Percentiles rank a stretch among this genome's conserved stretches.
Evolutionary conservation across 2,888 invertebrate genomes (phyloP).

Genomic region (Agrilus cyanescens): DNA sequence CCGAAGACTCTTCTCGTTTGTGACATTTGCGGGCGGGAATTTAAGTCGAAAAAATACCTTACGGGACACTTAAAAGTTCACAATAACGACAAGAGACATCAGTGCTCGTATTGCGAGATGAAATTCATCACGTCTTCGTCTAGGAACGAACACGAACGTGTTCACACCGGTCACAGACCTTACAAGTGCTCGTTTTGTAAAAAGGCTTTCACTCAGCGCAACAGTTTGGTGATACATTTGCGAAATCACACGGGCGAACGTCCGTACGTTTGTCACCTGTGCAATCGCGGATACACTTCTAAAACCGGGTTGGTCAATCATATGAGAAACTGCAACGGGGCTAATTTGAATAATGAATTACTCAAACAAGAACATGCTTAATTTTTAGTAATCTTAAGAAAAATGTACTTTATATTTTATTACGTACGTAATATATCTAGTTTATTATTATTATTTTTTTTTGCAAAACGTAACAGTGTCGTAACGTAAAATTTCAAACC

Average conservation of each 20-base stretch:
- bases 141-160: constrained; percentile 30
- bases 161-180: constrained; percentile 32
- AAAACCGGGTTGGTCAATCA: background rate
- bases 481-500: too few relatives aligned
- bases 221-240: constrained; percentile 7
- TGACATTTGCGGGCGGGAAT: constrained; percentile 24
- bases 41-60: constrained; percentile 3
- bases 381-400: too few relatives aligned
- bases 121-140: constrained; percentile 30
- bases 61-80: constrained; percentile 2
- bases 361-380: too few relatives aligned
- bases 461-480: too few relatives aligned
- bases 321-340: too few relatives aligned
- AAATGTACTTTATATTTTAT: too few relatives aligned
- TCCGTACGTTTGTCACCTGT: constrained; percentile 24
- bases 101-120: constrained; percentile 31
- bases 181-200: constrained; percentile 26
- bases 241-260: constrained; percentile 25
- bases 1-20: constrained; percentile 30
- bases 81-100: constrained; percentile 11
- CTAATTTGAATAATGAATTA: too few relatives aligned
- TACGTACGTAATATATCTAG: too few relatives aligned
- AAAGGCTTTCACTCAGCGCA: constrained; percentile 26
- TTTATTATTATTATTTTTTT: too few relatives aligned
- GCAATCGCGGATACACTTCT: constrained; percentile 13